Evolutionary conservation across 2,113 vertebrate genomes (phyloP).

Genomic region (Rynchops niger): DNA sequence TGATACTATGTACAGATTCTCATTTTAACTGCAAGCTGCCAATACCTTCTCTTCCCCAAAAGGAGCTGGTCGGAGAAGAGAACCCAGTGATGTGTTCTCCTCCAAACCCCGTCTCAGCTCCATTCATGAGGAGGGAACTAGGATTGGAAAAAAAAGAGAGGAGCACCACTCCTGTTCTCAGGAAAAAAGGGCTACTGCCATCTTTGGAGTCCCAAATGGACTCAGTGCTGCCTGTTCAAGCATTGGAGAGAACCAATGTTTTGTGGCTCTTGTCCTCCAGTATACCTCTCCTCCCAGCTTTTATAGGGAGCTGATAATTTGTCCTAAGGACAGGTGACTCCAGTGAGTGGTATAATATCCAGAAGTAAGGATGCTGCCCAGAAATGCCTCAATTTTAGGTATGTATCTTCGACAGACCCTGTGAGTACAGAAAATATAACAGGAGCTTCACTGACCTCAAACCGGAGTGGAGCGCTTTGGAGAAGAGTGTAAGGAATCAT

Average conservation of each 20-base stretch:
- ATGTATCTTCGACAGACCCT: not conserved
- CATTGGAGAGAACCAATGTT: not conserved
- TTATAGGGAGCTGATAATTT: not conserved
- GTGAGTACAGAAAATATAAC: not conserved
- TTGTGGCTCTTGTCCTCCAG: fast-evolving
- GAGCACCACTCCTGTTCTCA: not conserved
- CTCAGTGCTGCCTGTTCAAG: not conserved
- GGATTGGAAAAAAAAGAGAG: not conserved
- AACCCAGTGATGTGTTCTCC: not conserved
- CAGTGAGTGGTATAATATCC: not conserved
- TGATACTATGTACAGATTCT: fast-evolving
- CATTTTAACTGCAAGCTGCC: not conserved
- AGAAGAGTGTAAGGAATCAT: not conserved
- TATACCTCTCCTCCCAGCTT: not conserved
- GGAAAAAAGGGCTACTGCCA: not conserved
- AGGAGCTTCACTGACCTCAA: not conserved
- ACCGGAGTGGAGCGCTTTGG: not conserved
- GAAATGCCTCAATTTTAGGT: not conserved
- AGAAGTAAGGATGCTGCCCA: not conserved
- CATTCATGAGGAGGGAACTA: not conserved
- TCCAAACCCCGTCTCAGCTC: not conserved
- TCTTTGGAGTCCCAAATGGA: not conserved
- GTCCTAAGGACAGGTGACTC: not conserved
- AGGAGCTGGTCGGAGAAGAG: not conserved
- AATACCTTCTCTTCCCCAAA: not conserved